Evolutionary conservation across 1,140 invertebrate species (phyloP).

Genomic region (Eriosoma lanigerum): DNA sequence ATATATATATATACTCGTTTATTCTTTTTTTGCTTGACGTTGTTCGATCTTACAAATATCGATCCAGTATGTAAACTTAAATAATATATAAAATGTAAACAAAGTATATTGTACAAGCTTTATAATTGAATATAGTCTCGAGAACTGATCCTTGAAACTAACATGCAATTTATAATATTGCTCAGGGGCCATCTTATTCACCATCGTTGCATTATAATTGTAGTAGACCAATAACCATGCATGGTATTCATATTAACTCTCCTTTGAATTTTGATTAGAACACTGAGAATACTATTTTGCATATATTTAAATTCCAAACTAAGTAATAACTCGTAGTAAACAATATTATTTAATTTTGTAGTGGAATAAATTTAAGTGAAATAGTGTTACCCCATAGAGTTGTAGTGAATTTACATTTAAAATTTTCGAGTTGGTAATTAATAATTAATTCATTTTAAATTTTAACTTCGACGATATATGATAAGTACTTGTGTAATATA

Average conservation of each 20-base stretch:
- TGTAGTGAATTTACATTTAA: too few species aligned
- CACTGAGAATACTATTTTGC: neutral
- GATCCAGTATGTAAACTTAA: too few species aligned
- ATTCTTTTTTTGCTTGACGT: too few species aligned
- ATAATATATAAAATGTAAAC: neutral
- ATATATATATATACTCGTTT: too few species aligned
- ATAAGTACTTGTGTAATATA: too few species aligned
- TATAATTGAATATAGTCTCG: neutral
- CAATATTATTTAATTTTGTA: neutral
- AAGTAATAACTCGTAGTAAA: neutral
- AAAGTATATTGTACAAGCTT: neutral
- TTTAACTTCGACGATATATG: too few species aligned
- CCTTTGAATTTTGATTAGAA: constrained; percentile 3
- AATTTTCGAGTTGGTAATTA: too few species aligned
- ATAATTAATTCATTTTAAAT: too few species aligned
- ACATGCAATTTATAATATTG: neutral
- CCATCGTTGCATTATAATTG: neutral
- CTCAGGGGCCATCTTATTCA: neutral
- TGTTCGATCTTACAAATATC: too few species aligned
- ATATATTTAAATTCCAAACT: neutral
- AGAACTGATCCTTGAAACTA: neutral
- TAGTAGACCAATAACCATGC: neutral
- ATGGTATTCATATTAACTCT: neutral
- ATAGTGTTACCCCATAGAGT: too few species aligned
- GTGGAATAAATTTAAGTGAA: neutral